Conservation (phyloP, 2,113 vertebrate species). For the Tympanuchus pallidicinctus region DNA sequence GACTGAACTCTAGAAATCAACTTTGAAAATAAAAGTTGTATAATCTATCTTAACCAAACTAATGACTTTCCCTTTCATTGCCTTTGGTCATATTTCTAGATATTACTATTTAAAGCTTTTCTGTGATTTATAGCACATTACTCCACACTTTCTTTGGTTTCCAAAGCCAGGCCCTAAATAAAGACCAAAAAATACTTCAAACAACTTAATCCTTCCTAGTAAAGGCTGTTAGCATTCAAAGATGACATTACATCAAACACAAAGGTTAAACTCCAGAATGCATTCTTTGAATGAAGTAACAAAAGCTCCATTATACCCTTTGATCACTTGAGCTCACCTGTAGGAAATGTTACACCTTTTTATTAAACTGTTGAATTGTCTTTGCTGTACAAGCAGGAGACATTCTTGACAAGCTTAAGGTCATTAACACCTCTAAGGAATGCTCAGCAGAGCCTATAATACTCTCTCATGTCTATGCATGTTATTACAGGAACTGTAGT, state of each 20-base stretch:
- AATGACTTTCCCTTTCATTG: not conserved
- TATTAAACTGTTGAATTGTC: slow-evolving; percentile 76
- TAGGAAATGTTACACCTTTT: slow-evolving; percentile 82
- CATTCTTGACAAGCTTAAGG: slow-evolving; percentile 79
- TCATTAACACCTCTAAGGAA: slow-evolving; percentile 72
- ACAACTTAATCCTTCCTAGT: slow-evolving; percentile 51
- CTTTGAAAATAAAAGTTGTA: not conserved
- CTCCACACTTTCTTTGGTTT: slow-evolving; percentile 53
- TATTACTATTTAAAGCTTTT: not conserved
- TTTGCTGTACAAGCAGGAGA: slow-evolving; percentile 73
- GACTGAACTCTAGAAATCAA: not conserved
- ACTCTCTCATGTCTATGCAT: slow-evolving; percentile 7
- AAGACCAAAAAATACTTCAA: slow-evolving; percentile 49
- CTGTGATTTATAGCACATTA: not conserved
- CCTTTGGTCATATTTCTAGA: not conserved
- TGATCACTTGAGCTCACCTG: slow-evolving; percentile 79
- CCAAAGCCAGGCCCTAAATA: slow-evolving; percentile 36
- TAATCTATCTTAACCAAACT: not conserved
- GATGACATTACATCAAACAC: slow-evolving; percentile 83
- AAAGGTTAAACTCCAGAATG: slow-evolving; percentile 76
- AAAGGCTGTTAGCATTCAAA: slow-evolving; percentile 76
- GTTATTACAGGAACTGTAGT: not conserved
- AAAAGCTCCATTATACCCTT: slow-evolving; percentile 81
- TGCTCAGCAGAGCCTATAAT: slow-evolving; percentile 25
- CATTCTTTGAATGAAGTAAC: slow-evolving; percentile 77